These are phyloP conservation scores for Fundulus diaphanus DNA, from an alignment of 2,797 vertebrate genomes.

Conservation along the genomic window DNA sequence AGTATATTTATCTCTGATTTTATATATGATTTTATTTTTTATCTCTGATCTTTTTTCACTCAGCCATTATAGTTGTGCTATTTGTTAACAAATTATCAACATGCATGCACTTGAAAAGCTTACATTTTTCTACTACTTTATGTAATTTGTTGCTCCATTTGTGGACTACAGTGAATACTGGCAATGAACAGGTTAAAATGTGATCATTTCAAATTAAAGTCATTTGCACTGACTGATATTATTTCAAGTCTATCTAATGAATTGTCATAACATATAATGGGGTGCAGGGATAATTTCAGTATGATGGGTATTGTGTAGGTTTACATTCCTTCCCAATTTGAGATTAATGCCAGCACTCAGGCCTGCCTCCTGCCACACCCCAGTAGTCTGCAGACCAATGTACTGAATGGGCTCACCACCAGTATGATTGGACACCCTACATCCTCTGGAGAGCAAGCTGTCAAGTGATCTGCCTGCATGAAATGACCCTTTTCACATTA, in stretches of 20 bases:
- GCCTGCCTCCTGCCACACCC: constrained; percentile 69
- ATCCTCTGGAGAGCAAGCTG: constrained; percentile 74
- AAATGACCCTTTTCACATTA: constrained; percentile 71
- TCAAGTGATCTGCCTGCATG: constrained; percentile 74
- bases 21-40: background rate
- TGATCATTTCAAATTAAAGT: background rate
- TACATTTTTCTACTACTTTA: constrained; percentile 9
- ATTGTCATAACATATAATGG: constrained; percentile 56
- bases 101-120: background rate
- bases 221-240: constrained; percentile 47
- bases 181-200: constrained; percentile 14
- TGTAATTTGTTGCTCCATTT: background rate
- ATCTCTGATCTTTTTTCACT: background rate
- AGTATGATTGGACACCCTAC: constrained; percentile 68
- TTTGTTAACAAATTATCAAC: background rate
- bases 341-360: constrained; percentile 75
- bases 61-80: background rate
- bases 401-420: constrained; percentile 53
- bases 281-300: constrained; percentile 22
- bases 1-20: background rate
- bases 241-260: constrained; percentile 45
- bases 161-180: background rate
- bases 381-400: constrained; percentile 72
- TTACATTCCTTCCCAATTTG: constrained; percentile 73
- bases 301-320: constrained; percentile 35